Evolutionary conservation across 64 coral and sea anemone genomes (phyloP), one percentile per base, ranked within the genome.

Genomic region (Actinia tenebrosa): DNA sequence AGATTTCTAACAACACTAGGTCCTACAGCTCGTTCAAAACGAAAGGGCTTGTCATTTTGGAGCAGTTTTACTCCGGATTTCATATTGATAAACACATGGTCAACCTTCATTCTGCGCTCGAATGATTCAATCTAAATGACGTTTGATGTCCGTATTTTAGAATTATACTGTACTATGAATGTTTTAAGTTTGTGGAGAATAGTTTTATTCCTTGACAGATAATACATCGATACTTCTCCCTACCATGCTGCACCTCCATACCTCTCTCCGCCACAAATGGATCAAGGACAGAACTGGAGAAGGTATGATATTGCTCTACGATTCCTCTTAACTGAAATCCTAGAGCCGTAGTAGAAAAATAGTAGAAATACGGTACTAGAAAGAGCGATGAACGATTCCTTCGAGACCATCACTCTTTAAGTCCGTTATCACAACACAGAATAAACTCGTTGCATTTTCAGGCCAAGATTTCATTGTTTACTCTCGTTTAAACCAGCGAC

Each of bases 191-290:
- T 20, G 45, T 81, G 22, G 46, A 81, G 22, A 9, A 22, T 66
- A 66, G n/a, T 45, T 81, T 81, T 47, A 86, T 92, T 92, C 88
- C 92, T 97, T 97, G 88, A 97, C 88, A 63, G 60, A 93, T 85
- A 60, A 52, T 78, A 97, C 91, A 87, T 93, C 77, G 94, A 97
- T 54, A 88, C 91, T 54, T 93, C 94, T 19, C 94, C 94, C 8
- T 97, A 97, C n/a, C 89, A 89, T 47, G 72, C 86, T 0, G 89
- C 87, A 63, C 63, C 86, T 13, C 87, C 83, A 37, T 88, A 91
- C 50, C 77, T 95, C 2, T 89, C 91, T 13, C 94, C 94, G 10
- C 94, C 94, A 71, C 94, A 93, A 46, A 84, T 89, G 68, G 94
- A 97, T 72, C 94, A 89, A 64, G 89, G 88, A 15, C 89, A 88